Evolutionary conservation across 2,113 vertebrate species (phyloP), one percentile per base, ranked within the genome.

Genomic region (Myrmecophaga tridactyla): DNA sequence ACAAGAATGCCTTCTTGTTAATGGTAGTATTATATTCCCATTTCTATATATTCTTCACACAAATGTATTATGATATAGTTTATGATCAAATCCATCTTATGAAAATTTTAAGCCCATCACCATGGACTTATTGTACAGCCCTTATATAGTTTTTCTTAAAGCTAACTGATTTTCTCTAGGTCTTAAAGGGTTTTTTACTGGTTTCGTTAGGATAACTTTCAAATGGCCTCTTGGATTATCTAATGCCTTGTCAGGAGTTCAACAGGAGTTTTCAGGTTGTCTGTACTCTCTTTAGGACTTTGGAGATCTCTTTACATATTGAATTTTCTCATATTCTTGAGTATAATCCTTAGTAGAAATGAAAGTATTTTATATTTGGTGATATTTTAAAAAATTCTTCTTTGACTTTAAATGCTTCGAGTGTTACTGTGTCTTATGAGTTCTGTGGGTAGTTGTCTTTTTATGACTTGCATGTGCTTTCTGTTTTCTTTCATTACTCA

Each of bases 181-280:
- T 95, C 23, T 90, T 87, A 92, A 94, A 87, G 11, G 14, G 36
- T 58, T 94, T 58, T 94, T 95, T 85, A 87, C 62, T 95, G 58
- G 3, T 94, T 93, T 94, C 89, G 36, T 95, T 94, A 23, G 62
- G 43, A 39, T 86, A 93, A 83, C 67, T 92, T 89, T 92, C 17
- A 72, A 58, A 60, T 76, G 48, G 43, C 86, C n/a, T 88, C 3
- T 85, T 96, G 80, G 65, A 67, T 93, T 96, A 95, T 95, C 39
- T 73, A 41, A 94, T 84, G 70, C 60, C n/a, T 95, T 97, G 73
- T 87, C 80, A 90, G 89, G 94, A 96, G 34, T 95, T 95, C 73
- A 56, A 1, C 11, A 94, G 69, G 63, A 77, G 48, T 97, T 96
- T 78, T 97, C 51, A 93, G 58, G 75, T 94, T 77, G 82, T 93